Conservation (phyloP, 1,140 invertebrate genomes). For the Lepidostoma basale region DNA sequence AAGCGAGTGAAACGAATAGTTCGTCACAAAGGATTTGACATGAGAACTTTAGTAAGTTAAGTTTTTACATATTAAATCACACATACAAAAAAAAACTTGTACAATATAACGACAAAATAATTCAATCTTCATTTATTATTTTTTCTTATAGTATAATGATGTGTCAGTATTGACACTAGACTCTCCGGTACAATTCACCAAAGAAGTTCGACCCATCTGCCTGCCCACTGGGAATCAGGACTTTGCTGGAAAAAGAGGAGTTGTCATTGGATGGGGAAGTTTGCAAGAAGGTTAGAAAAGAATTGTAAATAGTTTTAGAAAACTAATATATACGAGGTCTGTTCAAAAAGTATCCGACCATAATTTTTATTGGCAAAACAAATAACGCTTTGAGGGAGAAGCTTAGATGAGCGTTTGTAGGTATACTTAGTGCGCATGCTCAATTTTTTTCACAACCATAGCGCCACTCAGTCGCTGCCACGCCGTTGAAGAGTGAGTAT, state of each 20-base stretch:
- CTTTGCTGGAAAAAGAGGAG: constrained; percentile 73
- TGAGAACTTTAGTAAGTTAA: constrained; percentile 72
- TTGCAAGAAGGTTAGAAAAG: constrained; percentile 77
- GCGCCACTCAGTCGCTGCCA: too few relatives aligned
- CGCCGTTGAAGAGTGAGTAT: too few relatives aligned
- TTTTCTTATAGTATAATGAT: constrained; percentile 76
- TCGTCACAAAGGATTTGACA: constrained; percentile 82
- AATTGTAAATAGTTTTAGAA: too few relatives aligned
- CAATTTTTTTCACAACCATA: too few relatives aligned
- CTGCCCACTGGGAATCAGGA: constrained; percentile 68
- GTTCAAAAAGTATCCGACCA: too few relatives aligned
- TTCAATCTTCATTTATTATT: constrained; percentile 8
- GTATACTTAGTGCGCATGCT: too few relatives aligned
- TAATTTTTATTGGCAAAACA: too few relatives aligned
- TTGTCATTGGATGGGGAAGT: constrained; percentile 86
- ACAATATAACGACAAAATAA: constrained; percentile 6
- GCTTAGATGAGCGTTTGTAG: too few relatives aligned
- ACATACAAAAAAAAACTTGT: not conserved
- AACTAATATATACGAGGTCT: too few relatives aligned
- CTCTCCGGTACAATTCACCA: constrained; percentile 74
- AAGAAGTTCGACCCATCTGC: constrained; percentile 82
- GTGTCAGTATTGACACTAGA: constrained; percentile 84
- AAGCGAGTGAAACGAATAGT: constrained; percentile 81
- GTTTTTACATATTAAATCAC: not conserved
- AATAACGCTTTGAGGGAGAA: too few relatives aligned